These are phyloP conservation scores for Leucania comma DNA, from an alignment of 2,888 invertebrate genomes.

Conservation along the genomic window DNA sequence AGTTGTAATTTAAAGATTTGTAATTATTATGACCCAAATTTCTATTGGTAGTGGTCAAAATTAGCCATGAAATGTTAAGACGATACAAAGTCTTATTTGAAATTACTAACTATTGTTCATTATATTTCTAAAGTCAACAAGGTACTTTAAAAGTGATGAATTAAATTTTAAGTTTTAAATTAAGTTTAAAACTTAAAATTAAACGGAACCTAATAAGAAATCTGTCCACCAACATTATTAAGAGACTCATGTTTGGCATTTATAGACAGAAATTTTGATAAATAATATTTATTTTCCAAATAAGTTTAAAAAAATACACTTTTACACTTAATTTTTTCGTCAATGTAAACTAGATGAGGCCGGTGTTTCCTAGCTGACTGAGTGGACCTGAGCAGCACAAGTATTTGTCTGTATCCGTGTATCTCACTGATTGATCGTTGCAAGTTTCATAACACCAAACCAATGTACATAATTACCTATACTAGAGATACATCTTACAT, in stretches of 20 bases:
- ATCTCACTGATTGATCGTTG: no score
- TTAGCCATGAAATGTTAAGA: neutral
- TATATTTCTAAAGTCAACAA: neutral
- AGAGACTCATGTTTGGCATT: neutral
- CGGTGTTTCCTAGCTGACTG: no score
- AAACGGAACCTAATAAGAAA: neutral
- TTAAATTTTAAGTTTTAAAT: no score
- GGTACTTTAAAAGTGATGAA: neutral
- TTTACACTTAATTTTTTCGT: no score
- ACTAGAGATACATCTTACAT: constrained; percentile 1
- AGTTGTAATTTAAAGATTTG: neutral
- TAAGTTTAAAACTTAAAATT: neutral
- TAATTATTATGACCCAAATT: neutral
- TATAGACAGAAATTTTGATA: neutral
- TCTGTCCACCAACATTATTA: neutral
- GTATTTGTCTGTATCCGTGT: no score
- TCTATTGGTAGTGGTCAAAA: neutral
- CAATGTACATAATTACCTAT: neutral
- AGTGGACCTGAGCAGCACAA: no score
- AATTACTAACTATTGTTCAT: neutral
- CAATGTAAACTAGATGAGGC: neutral
- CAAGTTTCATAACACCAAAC: constrained; percentile 2
- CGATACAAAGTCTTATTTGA: neutral
- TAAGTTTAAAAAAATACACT: no score
- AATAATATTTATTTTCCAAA: no score